Evolutionary conservation across 2,888 invertebrate genomes (phyloP).

Genomic region (Limnephilus auricula): DNA sequence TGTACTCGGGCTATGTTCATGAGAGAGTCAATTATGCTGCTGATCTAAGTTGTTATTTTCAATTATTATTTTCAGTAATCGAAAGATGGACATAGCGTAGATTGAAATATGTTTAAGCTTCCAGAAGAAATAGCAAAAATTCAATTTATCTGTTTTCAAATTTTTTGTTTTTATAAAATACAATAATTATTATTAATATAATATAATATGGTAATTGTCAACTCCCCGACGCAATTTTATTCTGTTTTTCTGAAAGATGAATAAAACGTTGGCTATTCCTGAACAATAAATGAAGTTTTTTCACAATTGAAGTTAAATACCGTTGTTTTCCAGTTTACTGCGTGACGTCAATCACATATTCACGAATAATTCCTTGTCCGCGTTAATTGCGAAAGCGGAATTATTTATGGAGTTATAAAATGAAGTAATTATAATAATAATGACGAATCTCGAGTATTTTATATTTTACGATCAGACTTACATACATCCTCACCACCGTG

Average conservation of each 20-base stretch:
- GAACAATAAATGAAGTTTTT: neutral
- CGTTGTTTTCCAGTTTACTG: conserved; percentile 18
- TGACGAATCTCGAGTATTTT: conserved; percentile 10
- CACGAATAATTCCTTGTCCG: neutral
- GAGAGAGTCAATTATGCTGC: too few relatives aligned
- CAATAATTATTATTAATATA: neutral
- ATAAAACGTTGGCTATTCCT: neutral
- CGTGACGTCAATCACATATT: conserved; percentile 22
- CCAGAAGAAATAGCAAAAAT: too few relatives aligned
- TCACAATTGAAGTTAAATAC: neutral
- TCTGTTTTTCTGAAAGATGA: neutral
- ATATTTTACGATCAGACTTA: conserved; percentile 2
- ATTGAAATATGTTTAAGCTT: too few relatives aligned
- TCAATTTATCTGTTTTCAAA: too few relatives aligned
- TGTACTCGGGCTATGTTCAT: too few relatives aligned
- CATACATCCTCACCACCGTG: neutral
- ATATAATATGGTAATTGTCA: neutral
- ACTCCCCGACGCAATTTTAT: neutral
- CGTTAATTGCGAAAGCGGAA: conserved; percentile 5
- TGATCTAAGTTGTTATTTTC: too few relatives aligned
- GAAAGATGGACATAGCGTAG: too few relatives aligned
- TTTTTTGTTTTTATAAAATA: too few relatives aligned
- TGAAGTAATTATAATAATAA: conserved; percentile 4
- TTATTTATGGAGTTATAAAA: conserved; percentile 14
- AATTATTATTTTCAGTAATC: too few relatives aligned